phyloP scores from a whole-genome alignment of 2,797 vertebrate genomes.

The Alouatta caraya region DNA sequence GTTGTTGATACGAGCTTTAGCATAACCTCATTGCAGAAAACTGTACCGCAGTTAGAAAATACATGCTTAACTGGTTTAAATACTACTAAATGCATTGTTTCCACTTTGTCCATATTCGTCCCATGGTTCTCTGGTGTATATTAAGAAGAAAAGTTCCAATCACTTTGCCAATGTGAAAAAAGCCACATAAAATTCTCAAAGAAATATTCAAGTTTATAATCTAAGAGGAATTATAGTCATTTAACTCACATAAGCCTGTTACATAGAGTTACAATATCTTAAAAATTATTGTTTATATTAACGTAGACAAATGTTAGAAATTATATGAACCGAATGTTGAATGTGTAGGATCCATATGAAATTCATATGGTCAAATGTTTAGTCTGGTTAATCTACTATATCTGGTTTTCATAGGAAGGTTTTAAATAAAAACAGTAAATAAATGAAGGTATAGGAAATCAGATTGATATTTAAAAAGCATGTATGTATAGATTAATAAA shows the following conservation, averaged over 20 bases:
- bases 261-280: not conserved
- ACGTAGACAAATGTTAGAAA: not conserved
- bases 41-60: not conserved
- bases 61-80: not conserved
- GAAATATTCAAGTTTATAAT: not conserved
- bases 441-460: not conserved
- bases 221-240: not conserved
- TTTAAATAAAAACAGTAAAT: conserved; percentile 26
- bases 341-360: not conserved
- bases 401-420: not conserved
- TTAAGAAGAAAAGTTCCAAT: not conserved
- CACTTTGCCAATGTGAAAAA: not conserved
- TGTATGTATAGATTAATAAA: not conserved
- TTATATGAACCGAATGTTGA: not conserved
- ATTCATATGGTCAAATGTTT: not conserved
- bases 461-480: not conserved
- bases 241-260: not conserved
- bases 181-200: not conserved
- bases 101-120: not conserved
- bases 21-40: not conserved
- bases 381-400: not conserved
- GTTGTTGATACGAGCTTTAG: not conserved
- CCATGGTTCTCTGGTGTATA: not conserved
- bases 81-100: not conserved
- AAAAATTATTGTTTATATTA: not conserved